Percentiles rank a stretch among this genome's conserved stretches.
phyloP scores from a whole-genome alignment of 2,113 vertebrate species.

The Mesocricetus auratus region DNA sequence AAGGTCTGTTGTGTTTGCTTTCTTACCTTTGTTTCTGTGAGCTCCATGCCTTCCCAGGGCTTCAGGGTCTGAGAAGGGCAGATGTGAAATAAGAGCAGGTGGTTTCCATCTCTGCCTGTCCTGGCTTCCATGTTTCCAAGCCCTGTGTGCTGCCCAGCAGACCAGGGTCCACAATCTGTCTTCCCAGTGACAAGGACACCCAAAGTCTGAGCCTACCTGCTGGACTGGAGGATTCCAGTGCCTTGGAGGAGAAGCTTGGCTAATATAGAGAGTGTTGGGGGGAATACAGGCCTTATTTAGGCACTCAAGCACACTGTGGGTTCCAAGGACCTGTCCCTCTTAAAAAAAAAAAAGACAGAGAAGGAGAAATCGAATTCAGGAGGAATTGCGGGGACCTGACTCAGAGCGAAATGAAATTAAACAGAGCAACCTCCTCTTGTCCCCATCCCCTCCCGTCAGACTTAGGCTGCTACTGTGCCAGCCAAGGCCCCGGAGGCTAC shows the following conservation, averaged over 20 bases:
- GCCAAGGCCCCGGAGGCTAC: neutral
- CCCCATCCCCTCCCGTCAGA: neutral
- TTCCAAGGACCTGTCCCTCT: neutral
- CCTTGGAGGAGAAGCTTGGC: neutral
- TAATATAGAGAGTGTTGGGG: neutral
- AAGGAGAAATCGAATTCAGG: neutral
- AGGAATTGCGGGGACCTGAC: neutral
- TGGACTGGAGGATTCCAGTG: rapidly evolving
- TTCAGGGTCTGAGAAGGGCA: neutral
- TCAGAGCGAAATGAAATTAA: neutral
- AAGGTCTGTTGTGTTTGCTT: neutral
- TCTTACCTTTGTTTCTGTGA: neutral
- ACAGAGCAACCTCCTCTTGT: neutral
- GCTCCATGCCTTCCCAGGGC: neutral
- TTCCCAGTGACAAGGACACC: rapidly evolving
- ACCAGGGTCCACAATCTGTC: neutral
- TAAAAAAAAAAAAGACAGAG: neutral
- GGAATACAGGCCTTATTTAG: neutral
- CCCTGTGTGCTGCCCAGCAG: neutral
- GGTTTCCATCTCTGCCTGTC: neutral
- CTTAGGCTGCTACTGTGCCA: neutral
- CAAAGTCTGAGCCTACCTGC: neutral
- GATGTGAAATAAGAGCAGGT: neutral
- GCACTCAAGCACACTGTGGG: too few relatives aligned
- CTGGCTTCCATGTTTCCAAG: neutral